These are phyloP conservation scores for Aselliscus stoliczkanus DNA, from an alignment of 2,797 vertebrate species.

Conservation along the genomic window DNA sequence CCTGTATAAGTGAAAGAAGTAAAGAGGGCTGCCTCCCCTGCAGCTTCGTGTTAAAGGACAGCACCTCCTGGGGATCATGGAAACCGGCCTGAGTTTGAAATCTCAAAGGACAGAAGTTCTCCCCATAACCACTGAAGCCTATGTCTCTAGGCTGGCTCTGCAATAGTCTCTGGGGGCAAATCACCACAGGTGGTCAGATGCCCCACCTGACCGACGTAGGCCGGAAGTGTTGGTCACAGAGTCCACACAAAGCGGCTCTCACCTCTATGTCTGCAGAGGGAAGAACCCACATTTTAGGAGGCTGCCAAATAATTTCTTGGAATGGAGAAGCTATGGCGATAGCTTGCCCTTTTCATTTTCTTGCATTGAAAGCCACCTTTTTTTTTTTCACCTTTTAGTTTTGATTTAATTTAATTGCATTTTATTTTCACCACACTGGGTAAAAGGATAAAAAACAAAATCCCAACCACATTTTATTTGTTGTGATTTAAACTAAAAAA, in stretches of 20 bases:
- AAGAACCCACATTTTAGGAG: not conserved
- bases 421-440: not conserved
- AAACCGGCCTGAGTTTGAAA: not conserved
- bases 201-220: not conserved
- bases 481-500: not conserved
- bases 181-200: accelerated
- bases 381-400: not conserved
- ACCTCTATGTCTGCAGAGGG: not conserved
- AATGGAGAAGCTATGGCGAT: not conserved
- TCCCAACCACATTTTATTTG: not conserved
- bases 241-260: not conserved
- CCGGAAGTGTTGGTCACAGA: not conserved
- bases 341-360: not conserved
- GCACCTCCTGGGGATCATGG: too few species aligned
- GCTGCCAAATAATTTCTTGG: too few species aligned
- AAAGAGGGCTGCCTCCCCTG: not conserved
- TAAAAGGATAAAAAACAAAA: not conserved
- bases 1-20: not conserved
- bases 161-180: not conserved
- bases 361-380: not conserved
- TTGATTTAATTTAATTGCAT: not conserved
- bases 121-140: not conserved
- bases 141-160: not conserved
- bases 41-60: not conserved
- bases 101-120: not conserved